Evolutionary conservation across 2,797 vertebrate species (phyloP), one percentile per base, ranked within the genome.

Genomic region (Trichosurus vulpecula): DNA sequence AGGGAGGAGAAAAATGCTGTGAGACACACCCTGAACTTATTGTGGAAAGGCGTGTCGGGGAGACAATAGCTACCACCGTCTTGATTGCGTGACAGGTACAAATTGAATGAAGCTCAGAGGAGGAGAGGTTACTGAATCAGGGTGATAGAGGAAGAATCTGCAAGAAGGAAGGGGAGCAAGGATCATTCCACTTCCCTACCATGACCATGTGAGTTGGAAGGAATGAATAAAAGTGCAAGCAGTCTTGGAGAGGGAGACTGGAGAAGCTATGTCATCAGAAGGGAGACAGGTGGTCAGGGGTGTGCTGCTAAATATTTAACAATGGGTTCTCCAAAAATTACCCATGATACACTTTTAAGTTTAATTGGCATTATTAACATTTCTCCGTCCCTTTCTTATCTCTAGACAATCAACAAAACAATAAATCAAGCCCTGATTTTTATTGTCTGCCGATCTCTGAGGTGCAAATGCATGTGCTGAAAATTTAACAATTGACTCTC

Each of bases 231-330:
- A 81, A 22, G 66, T 8, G 6, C 31, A 61, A 66, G 3, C 8
- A 66, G 58, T 35, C 13, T 25, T 22, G 8, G 19, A 22, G 19
- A 41, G 19, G 66, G 66, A 41, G 19, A 8, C n/a, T 74, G 66
- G 14, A 81, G 66, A 81, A 47, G n/a, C 19, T 66, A 31, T n/a
- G 19, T 81, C 19, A 74, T 74, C n/a, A 41, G n/a, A 41, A 41
- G 8, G 19, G n/a, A 41, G 19, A 8, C n/a, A 41, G n/a, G n/a
- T 4, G 25, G n/a, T 2, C n/a, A 41, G n/a, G 58, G 4, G 0
- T 1, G 1, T 81, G n/a, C 19, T 81, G 22, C n/a, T 81, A 47
- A 6, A 22, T 41, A n/a, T 81, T 81, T 41, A 47, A 81, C 16
- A 47, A 41, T 6, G 47, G 66, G n/a, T 41, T 81, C 66, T 81